Conservation (phyloP, 2,113 vertebrate genomes). For the Nerophis ophidion region DNA sequence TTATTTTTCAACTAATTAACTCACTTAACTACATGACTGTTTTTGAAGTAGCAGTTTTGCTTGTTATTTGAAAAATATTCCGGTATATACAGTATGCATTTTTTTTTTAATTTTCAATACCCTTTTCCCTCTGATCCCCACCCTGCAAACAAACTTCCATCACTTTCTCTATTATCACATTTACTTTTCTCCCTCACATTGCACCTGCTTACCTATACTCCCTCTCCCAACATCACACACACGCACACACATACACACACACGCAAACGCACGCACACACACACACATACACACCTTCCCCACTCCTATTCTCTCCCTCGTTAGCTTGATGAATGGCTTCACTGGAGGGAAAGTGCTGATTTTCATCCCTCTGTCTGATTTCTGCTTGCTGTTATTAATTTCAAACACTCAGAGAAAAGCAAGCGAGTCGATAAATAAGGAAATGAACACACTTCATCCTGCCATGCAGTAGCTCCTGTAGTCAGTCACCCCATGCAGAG, state of each 20-base stretch:
- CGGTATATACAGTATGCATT: too few species aligned
- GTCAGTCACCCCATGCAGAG: slow-evolving; percentile 55
- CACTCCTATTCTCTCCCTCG: slow-evolving; percentile 71
- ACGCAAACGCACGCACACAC: slow-evolving; percentile 32
- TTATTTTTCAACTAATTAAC: too few species aligned
- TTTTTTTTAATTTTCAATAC: neutral
- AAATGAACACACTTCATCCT: slow-evolving; percentile 73
- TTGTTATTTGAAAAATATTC: too few species aligned
- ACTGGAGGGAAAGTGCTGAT: slow-evolving; percentile 92
- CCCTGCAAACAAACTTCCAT: slow-evolving; percentile 40
- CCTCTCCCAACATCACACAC: slow-evolving; percentile 58
- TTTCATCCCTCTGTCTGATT: slow-evolving; percentile 96
- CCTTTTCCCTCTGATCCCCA: slow-evolving; percentile 36
- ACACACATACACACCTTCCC: slow-evolving; percentile 67
- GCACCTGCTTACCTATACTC: slow-evolving; percentile 58
- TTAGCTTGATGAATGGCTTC: slow-evolving; percentile 99
- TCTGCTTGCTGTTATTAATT: slow-evolving; percentile 95
- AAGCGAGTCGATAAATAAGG: slow-evolving; percentile 79
- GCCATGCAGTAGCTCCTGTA: slow-evolving; percentile 53
- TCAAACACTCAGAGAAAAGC: slow-evolving; percentile 89
- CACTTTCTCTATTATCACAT: slow-evolving; percentile 34
- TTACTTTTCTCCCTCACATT: slow-evolving; percentile 45
- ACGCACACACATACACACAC: slow-evolving; percentile 38
- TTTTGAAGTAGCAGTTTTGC: too few species aligned
- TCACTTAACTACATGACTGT: too few species aligned